Base-by-base conservation (phyloP, 2,797 vertebrate genomes). In the Chaunax sp. region DNA sequence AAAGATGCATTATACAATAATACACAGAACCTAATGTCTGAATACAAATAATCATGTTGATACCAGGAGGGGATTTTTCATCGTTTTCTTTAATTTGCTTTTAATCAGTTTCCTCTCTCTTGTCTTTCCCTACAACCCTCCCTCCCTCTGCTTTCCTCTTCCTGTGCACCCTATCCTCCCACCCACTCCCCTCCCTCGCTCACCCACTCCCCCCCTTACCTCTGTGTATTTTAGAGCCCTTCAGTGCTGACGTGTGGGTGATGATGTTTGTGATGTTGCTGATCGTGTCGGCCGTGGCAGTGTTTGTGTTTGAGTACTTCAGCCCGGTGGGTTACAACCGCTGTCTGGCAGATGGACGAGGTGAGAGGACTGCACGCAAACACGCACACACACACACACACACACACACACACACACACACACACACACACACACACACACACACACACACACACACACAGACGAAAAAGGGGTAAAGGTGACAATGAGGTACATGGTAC, bases 181-280 rank as follows among this genome's bases (percentile, higher is more conserved):
- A 12, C 14, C 9, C 13, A 1, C 35, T 18, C 14, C 1, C 22
- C 18, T 3, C 18, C n/a, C 43, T 3, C 14, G 1, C 22, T 1
- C 35, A 5, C 35, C 19, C 16, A 6, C 12, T 9, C 7, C 26
- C 1, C 7, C 7, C 26, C 2, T 40, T 4, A 12, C 11, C 14
- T 40, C 52, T 79, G 43, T 59, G 20, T 69, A 25, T 72, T 73
- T 50, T 84, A 99, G 98, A 99, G 90, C 98, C 98, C 55, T 99
- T 99, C 93, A 99, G 98, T 65, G 98, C 97, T 53, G 98, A 99
- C 0, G 98, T 99, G 74, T 99, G 97, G 97, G 97, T 99, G 79
- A 99, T 99, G 98, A 99, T 99, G 98, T 99, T 99, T 87, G 97
- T 99, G 87, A 99, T 99, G 98, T 92, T 99, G 87, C 95, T 99